These are phyloP conservation scores for Cardiocondyla obscurior DNA, from an alignment of 1,140 invertebrate genomes.

Conservation along the genomic window DNA sequence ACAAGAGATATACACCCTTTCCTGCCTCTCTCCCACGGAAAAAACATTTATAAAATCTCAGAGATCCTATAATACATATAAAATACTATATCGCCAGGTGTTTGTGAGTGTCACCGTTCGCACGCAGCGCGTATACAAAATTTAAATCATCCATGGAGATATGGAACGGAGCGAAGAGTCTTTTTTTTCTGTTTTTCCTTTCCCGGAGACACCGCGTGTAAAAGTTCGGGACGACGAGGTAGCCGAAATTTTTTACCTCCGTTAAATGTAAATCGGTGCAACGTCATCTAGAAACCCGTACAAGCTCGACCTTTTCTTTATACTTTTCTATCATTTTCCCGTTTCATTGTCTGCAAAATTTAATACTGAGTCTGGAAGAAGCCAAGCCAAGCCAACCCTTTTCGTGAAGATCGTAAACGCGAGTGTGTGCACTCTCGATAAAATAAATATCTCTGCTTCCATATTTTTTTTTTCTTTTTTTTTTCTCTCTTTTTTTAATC, in stretches of 20 bases:
- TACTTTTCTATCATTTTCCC: neutral
- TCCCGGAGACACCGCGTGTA: slow-evolving; percentile 57
- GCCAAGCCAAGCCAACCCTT: slow-evolving; percentile 81
- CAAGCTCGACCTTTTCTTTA: slow-evolving; percentile 32
- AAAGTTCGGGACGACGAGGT: slow-evolving; percentile 60
- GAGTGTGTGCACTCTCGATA: neutral
- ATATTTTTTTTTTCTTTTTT: neutral
- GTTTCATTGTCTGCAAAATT: slow-evolving; percentile 63
- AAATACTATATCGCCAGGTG: slow-evolving; percentile 69
- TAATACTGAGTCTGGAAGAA: slow-evolving; percentile 82
- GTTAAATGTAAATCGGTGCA: slow-evolving; percentile 48
- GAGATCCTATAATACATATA: slow-evolving; percentile 68
- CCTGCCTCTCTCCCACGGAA: neutral
- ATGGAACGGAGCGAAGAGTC: slow-evolving; percentile 51
- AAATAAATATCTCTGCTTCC: slow-evolving; percentile 21
- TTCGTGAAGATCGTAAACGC: slow-evolving; percentile 20
- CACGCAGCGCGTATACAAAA: slow-evolving; percentile 63
- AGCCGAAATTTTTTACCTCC: slow-evolving; percentile 51
- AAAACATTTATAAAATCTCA: slow-evolving; percentile 72
- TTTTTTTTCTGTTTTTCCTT: neutral
- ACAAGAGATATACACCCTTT: neutral
- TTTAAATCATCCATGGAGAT: slow-evolving; percentile 74
- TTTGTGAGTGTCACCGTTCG: slow-evolving; percentile 64
- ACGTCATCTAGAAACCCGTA: slow-evolving; percentile 50
- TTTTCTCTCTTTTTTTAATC: neutral